Evolutionary conservation across 2,888 invertebrate species (phyloP).

Genomic region (Mimas tiliae): DNA sequence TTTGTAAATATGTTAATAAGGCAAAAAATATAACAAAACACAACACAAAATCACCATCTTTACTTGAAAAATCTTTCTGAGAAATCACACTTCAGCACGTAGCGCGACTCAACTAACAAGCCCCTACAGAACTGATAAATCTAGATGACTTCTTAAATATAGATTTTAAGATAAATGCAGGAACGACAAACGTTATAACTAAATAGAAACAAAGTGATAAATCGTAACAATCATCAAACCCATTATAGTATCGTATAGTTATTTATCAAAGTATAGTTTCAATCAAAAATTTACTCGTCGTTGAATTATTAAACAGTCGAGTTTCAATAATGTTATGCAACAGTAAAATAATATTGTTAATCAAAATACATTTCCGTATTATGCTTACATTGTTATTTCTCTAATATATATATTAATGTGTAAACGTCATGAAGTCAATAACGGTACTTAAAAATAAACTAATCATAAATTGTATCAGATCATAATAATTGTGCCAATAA

Average conservation of each 20-base stretch:
- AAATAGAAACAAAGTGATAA: not conserved
- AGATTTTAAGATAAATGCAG: not conserved
- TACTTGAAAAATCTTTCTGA: not conserved
- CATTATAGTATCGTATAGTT: too few species aligned
- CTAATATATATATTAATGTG: not conserved
- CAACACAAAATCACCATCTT: not conserved
- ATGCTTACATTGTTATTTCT: not conserved
- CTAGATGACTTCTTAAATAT: not conserved
- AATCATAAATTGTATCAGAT: too few species aligned
- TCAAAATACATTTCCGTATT: too few species aligned
- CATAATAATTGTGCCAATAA: too few species aligned
- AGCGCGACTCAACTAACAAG: not conserved
- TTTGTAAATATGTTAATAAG: not conserved
- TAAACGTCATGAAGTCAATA: too few species aligned
- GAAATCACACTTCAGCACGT: slow-evolving; percentile 17
- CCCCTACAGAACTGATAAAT: not conserved
- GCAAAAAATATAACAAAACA: not conserved
- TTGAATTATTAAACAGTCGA: slow-evolving; percentile 15
- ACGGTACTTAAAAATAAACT: too few species aligned
- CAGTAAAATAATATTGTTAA: not conserved
- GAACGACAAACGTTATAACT: too few species aligned
- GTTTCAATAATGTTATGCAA: slow-evolving; percentile 31
- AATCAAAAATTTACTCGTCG: slow-evolving; percentile 34
- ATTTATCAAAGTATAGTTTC: slow-evolving; percentile 32
- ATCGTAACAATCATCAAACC: not conserved